Evolutionary conservation across 2,888 invertebrate genomes (phyloP).

Genomic region (Heliconius ismenius): DNA sequence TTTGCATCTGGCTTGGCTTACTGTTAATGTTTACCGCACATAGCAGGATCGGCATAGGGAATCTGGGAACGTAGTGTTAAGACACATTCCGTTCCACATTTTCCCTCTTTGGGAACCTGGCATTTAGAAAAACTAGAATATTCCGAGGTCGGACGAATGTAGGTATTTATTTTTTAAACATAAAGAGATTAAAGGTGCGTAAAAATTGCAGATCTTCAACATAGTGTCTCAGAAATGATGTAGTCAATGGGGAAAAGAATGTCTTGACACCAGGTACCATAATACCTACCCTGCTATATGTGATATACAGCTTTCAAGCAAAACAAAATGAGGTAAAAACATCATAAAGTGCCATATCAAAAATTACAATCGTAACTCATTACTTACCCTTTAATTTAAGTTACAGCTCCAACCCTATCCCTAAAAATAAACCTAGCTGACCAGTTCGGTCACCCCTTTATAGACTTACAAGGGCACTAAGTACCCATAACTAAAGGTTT

Average conservation of each 20-base stretch:
- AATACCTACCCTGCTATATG: background rate
- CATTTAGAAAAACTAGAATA: too few relatives aligned
- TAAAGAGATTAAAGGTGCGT: too few relatives aligned
- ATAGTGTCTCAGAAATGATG: too few relatives aligned
- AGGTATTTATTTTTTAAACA: too few relatives aligned
- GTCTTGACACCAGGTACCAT: background rate
- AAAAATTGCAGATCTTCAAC: too few relatives aligned
- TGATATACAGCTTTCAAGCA: background rate
- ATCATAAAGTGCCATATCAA: background rate
- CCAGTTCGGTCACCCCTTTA: constrained; percentile 11
- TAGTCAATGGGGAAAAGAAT: background rate
- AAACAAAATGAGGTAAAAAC: background rate
- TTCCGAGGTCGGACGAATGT: too few relatives aligned
- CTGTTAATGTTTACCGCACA: too few relatives aligned
- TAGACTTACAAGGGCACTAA: constrained; percentile 23
- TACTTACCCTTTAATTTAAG: constrained; percentile 24
- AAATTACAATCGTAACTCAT: background rate
- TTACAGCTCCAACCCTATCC: constrained; percentile 24
- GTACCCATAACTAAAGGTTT: constrained; percentile 3
- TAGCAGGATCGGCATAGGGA: too few relatives aligned
- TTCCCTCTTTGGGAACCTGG: too few relatives aligned
- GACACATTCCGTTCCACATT: too few relatives aligned
- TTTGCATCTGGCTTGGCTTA: too few relatives aligned
- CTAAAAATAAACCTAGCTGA: constrained; percentile 33
- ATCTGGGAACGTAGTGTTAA: too few relatives aligned